Base-by-base conservation (phyloP, 2,888 invertebrate genomes). In the Digitonthophagus gazella region DNA sequence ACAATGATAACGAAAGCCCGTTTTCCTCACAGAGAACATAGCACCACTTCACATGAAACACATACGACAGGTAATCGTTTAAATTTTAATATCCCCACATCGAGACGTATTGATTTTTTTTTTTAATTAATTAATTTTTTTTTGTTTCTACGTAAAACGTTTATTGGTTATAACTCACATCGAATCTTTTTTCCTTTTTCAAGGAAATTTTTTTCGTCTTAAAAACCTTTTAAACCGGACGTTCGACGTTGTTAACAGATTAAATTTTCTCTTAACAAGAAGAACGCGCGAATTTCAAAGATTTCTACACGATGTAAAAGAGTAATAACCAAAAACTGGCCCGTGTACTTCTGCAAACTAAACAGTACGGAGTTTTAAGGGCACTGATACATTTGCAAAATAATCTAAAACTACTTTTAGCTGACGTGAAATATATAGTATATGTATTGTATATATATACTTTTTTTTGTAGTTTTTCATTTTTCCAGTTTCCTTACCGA, bases 401-500 rank as follows among this genome's bases (percentile, higher is more conserved):
- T 58, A 58, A 58, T 14, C 58, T 58, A 58, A 44, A 58, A 58
- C 58, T 58, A 58, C 58, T 8, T 58, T 58, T 58, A 58, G 58
- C 58, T 58, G 58, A 58, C 28, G 28, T 44, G 28, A 44, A 44
- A 44, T 44, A 44, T 44, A 44, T 44, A 44, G 6, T 44, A 44
- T 44, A 44, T 44, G 28, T 44, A 44, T 44, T 8, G 6, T 44
- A 44, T 44, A 44, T 44, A 44, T 44, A 44, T n/a, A n/a, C 11
- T 44, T 8, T 44, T 44, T 44, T 44, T 44, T 44, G 28, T 44
- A 44, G 28, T 44, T 44, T 58, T 58, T 58, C 6, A 8, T 15
- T 58, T 58, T 58, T 58, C 18, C 58, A 15, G 18, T 58, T 58
- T 58, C 18, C 18, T 16, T 58, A 58, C 58, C 58, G 15, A 15